Percentiles rank a stretch among this genome's conserved stretches.
phyloP scores from a whole-genome alignment of 2,797 vertebrate genomes.

The Cryptoprocta ferox region DNA sequence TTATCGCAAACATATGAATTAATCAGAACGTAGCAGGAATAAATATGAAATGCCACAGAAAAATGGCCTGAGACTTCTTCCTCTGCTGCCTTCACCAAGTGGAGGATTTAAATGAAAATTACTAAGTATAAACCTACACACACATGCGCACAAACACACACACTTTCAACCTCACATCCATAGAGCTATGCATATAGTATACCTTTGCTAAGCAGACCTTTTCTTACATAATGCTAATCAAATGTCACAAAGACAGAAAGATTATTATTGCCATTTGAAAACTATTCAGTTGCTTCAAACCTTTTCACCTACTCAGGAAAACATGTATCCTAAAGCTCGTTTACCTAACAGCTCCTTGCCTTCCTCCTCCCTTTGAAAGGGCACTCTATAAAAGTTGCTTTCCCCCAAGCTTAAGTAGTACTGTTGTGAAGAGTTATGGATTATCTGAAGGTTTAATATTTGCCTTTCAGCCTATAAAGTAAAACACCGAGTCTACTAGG shows the following conservation, averaged over 20 bases:
- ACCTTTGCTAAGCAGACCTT: neutral
- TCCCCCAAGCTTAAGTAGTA: neutral
- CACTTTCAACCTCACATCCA: neutral
- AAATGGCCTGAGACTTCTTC: neutral
- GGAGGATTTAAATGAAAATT: slow-evolving; percentile 23
- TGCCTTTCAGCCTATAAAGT: neutral
- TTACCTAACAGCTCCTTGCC: neutral
- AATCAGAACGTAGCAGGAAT: slow-evolving; percentile 19
- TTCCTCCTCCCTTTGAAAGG: neutral
- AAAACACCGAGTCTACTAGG: neutral
- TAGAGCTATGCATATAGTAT: neutral
- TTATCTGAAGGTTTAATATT: neutral
- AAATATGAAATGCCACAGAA: neutral
- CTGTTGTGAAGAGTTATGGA: neutral
- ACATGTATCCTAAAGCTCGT: neutral
- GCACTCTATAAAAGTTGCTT: neutral
- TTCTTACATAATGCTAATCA: neutral
- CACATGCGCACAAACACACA: neutral
- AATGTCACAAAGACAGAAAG: slow-evolving; percentile 27
- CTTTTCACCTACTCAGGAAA: slow-evolving; percentile 28
- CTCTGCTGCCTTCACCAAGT: neutral
- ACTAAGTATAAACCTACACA: neutral
- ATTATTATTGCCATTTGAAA: neutral
- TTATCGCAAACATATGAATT: slow-evolving; percentile 18
- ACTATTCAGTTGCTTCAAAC: neutral